Conservation (phyloP, 2,113 vertebrate species). For the Camarhynchus parvulus region DNA sequence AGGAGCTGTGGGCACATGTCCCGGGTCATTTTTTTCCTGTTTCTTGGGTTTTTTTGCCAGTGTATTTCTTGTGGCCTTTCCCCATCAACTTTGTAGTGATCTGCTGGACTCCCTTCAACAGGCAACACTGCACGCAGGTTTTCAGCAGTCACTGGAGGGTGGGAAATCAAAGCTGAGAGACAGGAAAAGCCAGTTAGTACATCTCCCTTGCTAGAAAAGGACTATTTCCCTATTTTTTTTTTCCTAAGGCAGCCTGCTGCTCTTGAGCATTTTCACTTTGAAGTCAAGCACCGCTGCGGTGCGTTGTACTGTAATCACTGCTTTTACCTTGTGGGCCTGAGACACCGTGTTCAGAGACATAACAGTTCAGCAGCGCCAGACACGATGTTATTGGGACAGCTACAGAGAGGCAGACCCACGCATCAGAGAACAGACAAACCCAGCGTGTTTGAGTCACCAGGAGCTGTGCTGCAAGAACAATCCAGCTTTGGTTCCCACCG, state of each 20-base stretch:
- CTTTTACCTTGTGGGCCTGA: conserved; percentile 25
- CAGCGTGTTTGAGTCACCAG: not conserved
- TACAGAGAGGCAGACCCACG: not conserved
- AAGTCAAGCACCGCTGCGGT: not conserved
- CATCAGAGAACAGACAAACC: conserved; percentile 14
- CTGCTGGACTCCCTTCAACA: not conserved
- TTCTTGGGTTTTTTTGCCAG: not conserved
- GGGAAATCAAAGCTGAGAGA: conserved; percentile 35
- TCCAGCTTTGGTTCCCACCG: not conserved
- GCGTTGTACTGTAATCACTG: not conserved
- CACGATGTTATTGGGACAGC: conserved; percentile 24
- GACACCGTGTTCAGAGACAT: conserved; percentile 2
- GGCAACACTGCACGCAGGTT: not conserved
- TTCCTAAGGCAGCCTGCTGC: not conserved
- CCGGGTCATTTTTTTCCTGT: not conserved
- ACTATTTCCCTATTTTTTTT: conserved; percentile 9
- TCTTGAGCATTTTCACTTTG: not conserved
- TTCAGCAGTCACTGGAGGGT: not conserved
- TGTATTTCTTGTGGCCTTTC: not conserved
- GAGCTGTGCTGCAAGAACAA: not conserved
- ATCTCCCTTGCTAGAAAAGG: conserved; percentile 34
- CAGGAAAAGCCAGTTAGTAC: conserved; percentile 40
- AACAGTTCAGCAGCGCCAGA: conserved; percentile 28
- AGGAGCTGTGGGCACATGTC: not conserved
- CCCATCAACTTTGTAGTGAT: not conserved